A percentile compares a stretch with the other conserved stretches of the same genome.
These are phyloP conservation scores for Leptinotarsa rubiginosa DNA, from an alignment of 2,888 invertebrate species.

Conservation along the genomic window DNA sequence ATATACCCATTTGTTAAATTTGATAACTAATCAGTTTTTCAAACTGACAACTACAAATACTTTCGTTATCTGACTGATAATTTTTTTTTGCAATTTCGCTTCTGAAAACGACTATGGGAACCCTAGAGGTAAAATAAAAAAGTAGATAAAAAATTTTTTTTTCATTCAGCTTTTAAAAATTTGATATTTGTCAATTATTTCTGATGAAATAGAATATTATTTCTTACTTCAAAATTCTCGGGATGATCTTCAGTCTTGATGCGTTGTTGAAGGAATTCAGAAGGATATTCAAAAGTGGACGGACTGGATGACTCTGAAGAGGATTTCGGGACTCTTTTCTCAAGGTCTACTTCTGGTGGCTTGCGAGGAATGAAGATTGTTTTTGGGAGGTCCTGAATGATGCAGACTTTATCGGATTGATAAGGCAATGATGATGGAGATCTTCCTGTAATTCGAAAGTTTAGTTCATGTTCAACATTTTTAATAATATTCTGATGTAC, in stretches of 20 bases:
- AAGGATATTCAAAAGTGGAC: conserved; percentile 55
- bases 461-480: background rate
- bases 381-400: conserved; percentile 55
- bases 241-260: conserved; percentile 57
- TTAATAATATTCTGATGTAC: conserved; percentile 3
- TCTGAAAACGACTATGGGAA: too few species aligned
- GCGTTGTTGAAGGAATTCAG: conserved; percentile 55
- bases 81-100: too few species aligned
- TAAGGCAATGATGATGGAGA: conserved; percentile 52
- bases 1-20: too few species aligned
- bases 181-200: too few species aligned
- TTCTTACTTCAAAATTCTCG: conserved; percentile 46
- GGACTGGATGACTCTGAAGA: conserved; percentile 55
- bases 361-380: conserved; percentile 57
- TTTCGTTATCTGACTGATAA: too few species aligned
- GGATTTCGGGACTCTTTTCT: conserved; percentile 42
- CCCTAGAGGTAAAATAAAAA: too few species aligned
- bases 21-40: too few species aligned
- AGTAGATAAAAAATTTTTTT: too few species aligned
- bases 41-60: too few species aligned
- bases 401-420: conserved; percentile 47
- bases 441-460: conserved; percentile 45
- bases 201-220: too few species aligned
- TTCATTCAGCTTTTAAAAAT: too few species aligned
- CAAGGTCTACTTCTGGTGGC: conserved; percentile 55